A percentile compares a stretch with the other conserved stretches of the same genome.
Conservation (phyloP, 2,888 invertebrate genomes). For the Deroplatys truncata region DNA sequence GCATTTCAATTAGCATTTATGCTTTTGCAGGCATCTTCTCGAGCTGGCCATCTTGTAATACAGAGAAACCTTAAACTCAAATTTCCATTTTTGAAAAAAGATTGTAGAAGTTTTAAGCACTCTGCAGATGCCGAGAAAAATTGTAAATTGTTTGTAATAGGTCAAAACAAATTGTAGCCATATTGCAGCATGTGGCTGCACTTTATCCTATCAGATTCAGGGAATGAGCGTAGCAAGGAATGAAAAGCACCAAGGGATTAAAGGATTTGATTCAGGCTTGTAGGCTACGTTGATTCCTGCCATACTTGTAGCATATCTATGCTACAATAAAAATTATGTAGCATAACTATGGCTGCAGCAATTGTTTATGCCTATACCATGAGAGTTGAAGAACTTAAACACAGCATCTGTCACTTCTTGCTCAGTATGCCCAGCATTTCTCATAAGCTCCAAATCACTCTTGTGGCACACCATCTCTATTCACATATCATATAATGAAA, state of each 20-base stretch:
- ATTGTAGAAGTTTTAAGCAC: neutral
- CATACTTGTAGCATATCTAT: neutral
- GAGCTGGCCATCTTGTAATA: too few relatives aligned
- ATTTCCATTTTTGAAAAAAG: neutral
- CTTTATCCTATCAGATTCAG: neutral
- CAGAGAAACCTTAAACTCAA: too few relatives aligned
- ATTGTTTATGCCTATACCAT: neutral
- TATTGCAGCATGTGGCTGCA: neutral
- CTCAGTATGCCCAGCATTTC: too few relatives aligned
- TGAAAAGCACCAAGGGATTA: neutral
- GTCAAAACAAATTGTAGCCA: neutral
- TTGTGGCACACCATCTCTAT: too few relatives aligned
- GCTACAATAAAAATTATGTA: too few relatives aligned
- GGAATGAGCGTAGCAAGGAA: too few relatives aligned
- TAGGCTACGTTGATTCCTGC: neutral
- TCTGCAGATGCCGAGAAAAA: neutral
- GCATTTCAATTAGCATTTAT: too few relatives aligned
- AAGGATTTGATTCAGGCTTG: neutral
- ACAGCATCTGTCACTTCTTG: too few relatives aligned
- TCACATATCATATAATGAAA: too few relatives aligned
- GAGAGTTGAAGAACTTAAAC: too few relatives aligned
- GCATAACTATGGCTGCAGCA: neutral
- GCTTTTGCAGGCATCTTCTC: too few relatives aligned
- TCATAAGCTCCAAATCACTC: too few relatives aligned
- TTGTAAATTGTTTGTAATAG: neutral